Percentiles rank a stretch among this genome's conserved stretches.
Conservation (phyloP, 2,797 vertebrate genomes). For the Thamnophis elegans region DNA sequence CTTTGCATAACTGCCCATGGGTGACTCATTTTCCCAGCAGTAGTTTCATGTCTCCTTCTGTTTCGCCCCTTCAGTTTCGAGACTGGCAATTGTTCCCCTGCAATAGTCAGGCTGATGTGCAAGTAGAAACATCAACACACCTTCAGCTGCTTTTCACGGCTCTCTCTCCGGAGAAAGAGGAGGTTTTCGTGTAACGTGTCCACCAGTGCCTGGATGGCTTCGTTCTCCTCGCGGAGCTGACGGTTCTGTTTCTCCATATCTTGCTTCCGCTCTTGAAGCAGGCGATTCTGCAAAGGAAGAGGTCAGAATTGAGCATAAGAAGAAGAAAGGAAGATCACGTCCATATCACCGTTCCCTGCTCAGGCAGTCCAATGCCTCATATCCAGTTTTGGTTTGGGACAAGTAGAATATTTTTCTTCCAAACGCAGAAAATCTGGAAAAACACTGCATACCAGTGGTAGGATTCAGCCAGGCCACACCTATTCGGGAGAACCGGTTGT, state of each 20-base stretch:
- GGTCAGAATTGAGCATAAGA: neutral
- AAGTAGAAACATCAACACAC: constrained; percentile 24
- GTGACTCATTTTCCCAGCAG: neutral
- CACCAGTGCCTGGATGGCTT: constrained; percentile 47
- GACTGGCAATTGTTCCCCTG: neutral
- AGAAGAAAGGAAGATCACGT: neutral
- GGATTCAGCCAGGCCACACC: too few relatives aligned
- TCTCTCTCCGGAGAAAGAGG: constrained; percentile 52
- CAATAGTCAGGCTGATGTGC: neutral
- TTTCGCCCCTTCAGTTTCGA: neutral
- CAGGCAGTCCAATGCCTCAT: neutral
- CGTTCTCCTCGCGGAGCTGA: constrained; percentile 56
- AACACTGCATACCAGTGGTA: neutral
- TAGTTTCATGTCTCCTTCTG: neutral
- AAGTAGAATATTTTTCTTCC: neutral
- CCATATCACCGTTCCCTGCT: neutral
- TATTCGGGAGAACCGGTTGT: too few relatives aligned
- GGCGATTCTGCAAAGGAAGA: constrained; percentile 51
- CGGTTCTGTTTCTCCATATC: constrained; percentile 61
- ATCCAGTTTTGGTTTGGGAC: neutral
- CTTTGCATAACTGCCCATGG: neutral
- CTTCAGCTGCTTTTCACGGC: constrained; percentile 53
- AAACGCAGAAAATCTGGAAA: neutral
- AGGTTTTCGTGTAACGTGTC: constrained; percentile 55
- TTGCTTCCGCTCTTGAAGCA: constrained; percentile 61